These are phyloP conservation scores for Octonoba sinensis DNA, from an alignment of 2,888 invertebrate species.

Conservation along the genomic window DNA sequence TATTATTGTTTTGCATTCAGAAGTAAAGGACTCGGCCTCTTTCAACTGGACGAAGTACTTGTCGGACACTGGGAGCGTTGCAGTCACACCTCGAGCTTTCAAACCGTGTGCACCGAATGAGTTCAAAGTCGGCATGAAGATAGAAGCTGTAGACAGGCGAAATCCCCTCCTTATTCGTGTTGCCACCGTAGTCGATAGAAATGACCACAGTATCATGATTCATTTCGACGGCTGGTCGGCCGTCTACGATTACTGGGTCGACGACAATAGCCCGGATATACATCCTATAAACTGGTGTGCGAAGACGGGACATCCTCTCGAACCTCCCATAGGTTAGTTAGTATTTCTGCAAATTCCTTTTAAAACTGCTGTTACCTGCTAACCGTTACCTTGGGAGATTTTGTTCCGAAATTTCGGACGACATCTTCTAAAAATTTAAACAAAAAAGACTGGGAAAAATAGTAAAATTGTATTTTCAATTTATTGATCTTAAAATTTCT, in stretches of 20 bases:
- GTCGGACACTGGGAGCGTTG: conserved; percentile 79
- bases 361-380: not conserved
- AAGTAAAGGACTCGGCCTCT: conserved; percentile 68
- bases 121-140: conserved; percentile 86
- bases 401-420: no score
- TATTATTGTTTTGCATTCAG: conserved; percentile 59
- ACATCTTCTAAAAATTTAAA: no score
- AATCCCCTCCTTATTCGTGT: conserved; percentile 86
- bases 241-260: conserved; percentile 86
- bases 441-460: no score
- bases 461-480: no score
- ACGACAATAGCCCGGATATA: conserved; percentile 90
- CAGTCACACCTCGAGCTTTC: conserved; percentile 87
- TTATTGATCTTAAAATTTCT: no score
- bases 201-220: conserved; percentile 82
- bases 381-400: no score
- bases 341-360: no score
- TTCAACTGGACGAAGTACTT: conserved; percentile 91
- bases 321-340: conserved; percentile 80
- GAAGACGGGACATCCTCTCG: conserved; percentile 87
- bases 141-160: conserved; percentile 87
- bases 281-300: conserved; percentile 94
- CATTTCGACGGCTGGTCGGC: conserved; percentile 92
- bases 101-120: conserved; percentile 82
- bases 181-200: conserved; percentile 83